A percentile compares a stretch with the other conserved stretches of the same genome.
phyloP scores from a whole-genome alignment of 2,113 vertebrate species.

The Baryphthengus martii region DNA sequence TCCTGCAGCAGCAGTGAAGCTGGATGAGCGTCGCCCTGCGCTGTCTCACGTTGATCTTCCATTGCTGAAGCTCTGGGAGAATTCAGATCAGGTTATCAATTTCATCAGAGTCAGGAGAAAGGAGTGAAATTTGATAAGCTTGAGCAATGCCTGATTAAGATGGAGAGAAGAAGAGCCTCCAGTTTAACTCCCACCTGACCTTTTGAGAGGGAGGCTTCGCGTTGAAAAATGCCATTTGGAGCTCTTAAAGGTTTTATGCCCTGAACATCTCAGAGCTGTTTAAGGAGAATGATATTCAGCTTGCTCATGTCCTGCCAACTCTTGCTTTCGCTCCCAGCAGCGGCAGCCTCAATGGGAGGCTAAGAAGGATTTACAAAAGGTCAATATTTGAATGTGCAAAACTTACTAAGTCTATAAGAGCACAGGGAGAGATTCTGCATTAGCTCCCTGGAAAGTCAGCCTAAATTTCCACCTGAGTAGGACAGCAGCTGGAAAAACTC shows the following conservation, averaged over 20 bases:
- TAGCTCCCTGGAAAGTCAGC: neutral
- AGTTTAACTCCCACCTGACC: constrained; percentile 64
- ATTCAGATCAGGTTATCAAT: constrained; percentile 40
- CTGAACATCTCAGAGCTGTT: constrained; percentile 41
- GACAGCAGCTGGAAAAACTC: neutral
- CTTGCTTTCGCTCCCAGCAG: constrained; percentile 22
- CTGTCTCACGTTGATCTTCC: neutral
- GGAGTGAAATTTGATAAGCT: constrained; percentile 16
- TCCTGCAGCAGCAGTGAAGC: neutral
- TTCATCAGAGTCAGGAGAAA: neutral
- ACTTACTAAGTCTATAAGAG: constrained; percentile 22
- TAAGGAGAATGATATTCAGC: constrained; percentile 58
- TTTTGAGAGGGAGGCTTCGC: neutral
- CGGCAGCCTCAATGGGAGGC: neutral
- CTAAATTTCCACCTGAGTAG: neutral
- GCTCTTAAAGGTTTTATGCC: constrained; percentile 61
- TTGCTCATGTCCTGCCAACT: constrained; percentile 49
- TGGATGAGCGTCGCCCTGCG: neutral
- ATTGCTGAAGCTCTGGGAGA: neutral
- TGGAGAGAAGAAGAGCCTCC: constrained; percentile 35
- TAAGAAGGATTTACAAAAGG: constrained; percentile 56
- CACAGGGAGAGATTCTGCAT: neutral
- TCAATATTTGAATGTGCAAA: constrained; percentile 65
- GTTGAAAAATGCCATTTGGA: constrained; percentile 57
- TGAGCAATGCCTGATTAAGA: constrained; percentile 39